A percentile compares a stretch with the other conserved stretches of the same genome.
These are phyloP conservation scores for Caenorhabditis tropicalis DNA, from an alignment of 1,140 invertebrate genomes.

Conservation along the genomic window DNA sequence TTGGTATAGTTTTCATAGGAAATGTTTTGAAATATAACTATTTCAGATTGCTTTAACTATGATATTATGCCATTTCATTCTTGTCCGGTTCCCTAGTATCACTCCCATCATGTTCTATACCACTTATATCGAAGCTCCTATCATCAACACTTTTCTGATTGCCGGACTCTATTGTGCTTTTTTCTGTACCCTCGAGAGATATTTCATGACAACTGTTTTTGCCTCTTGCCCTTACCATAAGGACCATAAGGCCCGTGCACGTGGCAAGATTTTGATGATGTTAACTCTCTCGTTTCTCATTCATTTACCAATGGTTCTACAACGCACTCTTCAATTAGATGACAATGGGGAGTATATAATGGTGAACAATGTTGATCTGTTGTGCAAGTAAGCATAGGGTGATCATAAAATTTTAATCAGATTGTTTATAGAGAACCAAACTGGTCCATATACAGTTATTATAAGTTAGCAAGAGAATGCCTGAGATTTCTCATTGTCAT, in stretches of 20 bases:
- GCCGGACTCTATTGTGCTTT: slow-evolving; percentile 70
- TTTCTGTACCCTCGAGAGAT: slow-evolving; percentile 68
- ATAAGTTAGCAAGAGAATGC: slow-evolving; percentile 65
- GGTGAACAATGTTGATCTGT: slow-evolving; percentile 61
- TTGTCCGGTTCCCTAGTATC: not conserved
- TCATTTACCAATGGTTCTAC: slow-evolving; percentile 65
- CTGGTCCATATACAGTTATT: slow-evolving; percentile 67
- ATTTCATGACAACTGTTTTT: slow-evolving; percentile 10
- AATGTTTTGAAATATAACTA: not conserved
- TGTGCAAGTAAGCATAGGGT: slow-evolving; percentile 61
- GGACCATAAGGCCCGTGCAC: slow-evolving; percentile 62
- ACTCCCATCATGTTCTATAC: slow-evolving; percentile 49
- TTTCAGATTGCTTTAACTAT: slow-evolving; percentile 62
- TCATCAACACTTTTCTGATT: slow-evolving; percentile 70
- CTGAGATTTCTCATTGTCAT: slow-evolving; percentile 66
- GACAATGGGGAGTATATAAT: slow-evolving; percentile 50
- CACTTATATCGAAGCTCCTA: slow-evolving; percentile 61
- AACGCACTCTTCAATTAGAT: slow-evolving; percentile 58
- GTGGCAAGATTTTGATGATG: slow-evolving; percentile 58
- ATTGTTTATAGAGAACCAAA: slow-evolving; percentile 65
- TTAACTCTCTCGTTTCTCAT: slow-evolving; percentile 63
- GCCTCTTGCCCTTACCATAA: slow-evolving; percentile 39
- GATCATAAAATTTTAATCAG: too few relatives aligned
- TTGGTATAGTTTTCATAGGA: slow-evolving; percentile 58
- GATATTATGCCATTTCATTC: slow-evolving; percentile 64